These are phyloP conservation scores for Sebastolobus alascanus DNA, from an alignment of 2,797 vertebrate species.

Conservation along the genomic window DNA sequence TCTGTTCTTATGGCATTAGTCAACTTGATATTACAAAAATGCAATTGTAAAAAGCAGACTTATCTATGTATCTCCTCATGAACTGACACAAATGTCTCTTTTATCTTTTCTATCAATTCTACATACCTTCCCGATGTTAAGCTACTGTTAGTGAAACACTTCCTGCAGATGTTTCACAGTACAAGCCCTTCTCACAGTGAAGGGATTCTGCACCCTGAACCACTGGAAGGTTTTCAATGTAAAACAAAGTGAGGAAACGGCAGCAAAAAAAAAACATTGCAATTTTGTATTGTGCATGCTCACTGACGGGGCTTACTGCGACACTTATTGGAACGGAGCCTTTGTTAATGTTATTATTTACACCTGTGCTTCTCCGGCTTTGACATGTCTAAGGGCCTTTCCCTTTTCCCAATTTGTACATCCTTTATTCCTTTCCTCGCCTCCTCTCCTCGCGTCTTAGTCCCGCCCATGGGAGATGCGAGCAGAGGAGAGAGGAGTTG, in stretches of 20 bases:
- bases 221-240: not conserved
- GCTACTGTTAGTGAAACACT: not conserved
- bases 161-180: conserved; percentile 35
- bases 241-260: not conserved
- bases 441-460: too few relatives aligned
- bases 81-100: not conserved
- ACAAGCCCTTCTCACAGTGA: conserved; percentile 11
- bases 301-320: not conserved
- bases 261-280: not conserved
- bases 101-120: not conserved
- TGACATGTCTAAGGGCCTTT: too few relatives aligned
- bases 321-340: not conserved
- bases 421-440: too few relatives aligned
- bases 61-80: not conserved
- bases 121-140: not conserved
- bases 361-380: too few relatives aligned
- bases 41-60: not conserved
- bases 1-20: not conserved
- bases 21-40: not conserved
- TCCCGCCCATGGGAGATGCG: too few relatives aligned
- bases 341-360: too few relatives aligned
- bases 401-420: too few relatives aligned
- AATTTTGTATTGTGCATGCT: too few relatives aligned
- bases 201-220: not conserved
- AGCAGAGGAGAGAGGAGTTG: too few relatives aligned